These are phyloP conservation scores for Hemiprocne comata DNA, from an alignment of 2,113 vertebrate species.

Conservation along the genomic window DNA sequence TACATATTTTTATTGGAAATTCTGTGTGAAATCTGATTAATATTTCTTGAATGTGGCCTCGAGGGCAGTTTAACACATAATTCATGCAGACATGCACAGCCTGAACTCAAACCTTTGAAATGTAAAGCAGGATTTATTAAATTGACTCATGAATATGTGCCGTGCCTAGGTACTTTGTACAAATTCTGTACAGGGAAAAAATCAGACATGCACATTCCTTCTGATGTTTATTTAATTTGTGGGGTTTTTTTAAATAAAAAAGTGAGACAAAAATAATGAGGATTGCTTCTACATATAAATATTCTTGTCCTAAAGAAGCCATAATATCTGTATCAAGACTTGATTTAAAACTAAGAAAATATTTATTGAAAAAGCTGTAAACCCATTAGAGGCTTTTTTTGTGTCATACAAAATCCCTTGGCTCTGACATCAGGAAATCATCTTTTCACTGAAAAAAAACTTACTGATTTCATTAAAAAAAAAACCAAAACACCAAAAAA, in stretches of 20 bases:
- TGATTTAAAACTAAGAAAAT: not conserved
- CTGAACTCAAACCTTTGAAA: not conserved
- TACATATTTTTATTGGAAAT: not conserved
- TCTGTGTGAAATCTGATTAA: not conserved
- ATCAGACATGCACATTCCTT: not conserved
- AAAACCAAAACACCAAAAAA: too few relatives aligned
- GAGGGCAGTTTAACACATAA: not conserved
- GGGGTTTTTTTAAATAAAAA: not conserved
- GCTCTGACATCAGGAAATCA: not conserved
- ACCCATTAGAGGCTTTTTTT: not conserved
- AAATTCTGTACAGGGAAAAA: not conserved
- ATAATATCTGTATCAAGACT: not conserved
- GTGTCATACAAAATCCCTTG: not conserved
- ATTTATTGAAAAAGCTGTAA: not conserved
- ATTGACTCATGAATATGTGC: not conserved
- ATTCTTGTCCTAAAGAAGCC: not conserved
- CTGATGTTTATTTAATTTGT: not conserved
- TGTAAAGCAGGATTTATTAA: not conserved
- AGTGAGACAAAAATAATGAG: not conserved
- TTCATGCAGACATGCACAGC: not conserved
- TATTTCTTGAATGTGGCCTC: not conserved
- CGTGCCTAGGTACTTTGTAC: not conserved
- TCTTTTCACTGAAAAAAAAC: not conserved
- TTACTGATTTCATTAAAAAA: not conserved
- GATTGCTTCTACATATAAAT: not conserved